These are phyloP conservation scores for Myiozetetes cayanensis DNA, from an alignment of 2,113 vertebrate genomes.

Conservation along the genomic window DNA sequence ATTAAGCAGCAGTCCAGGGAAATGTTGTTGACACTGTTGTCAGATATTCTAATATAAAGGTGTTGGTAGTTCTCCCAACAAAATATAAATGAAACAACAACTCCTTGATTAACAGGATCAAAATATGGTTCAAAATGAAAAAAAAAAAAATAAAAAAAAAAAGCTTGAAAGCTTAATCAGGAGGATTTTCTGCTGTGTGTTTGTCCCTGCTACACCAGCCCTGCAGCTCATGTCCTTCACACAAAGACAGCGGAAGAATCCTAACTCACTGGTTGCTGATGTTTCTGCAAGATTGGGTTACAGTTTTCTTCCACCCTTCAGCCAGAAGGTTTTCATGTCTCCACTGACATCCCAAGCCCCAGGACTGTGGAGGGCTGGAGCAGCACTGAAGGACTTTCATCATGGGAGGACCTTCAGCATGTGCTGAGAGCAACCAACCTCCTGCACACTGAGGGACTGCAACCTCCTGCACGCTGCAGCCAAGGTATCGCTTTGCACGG, in stretches of 20 bases:
- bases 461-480: fast-evolving
- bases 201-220: background rate
- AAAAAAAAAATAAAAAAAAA: background rate
- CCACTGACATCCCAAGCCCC: fast-evolving
- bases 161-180: background rate
- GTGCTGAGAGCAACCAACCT: background rate
- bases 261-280: background rate
- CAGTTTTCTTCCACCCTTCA: background rate
- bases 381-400: background rate
- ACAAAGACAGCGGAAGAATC: background rate
- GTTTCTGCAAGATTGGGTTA: background rate
- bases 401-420: fast-evolving
- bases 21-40: background rate
- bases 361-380: background rate
- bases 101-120: background rate
- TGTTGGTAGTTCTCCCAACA: constrained; percentile 10
- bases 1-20: constrained; percentile 66
- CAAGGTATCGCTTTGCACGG: background rate
- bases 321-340: background rate
- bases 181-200: background rate
- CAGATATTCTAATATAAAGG: constrained; percentile 2
- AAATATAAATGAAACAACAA: constrained; percentile 36
- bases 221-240: background rate
- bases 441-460: background rate
- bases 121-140: background rate